These are phyloP conservation scores for Conomelus anceps DNA, from an alignment of 2,888 invertebrate species.

Conservation along the genomic window DNA sequence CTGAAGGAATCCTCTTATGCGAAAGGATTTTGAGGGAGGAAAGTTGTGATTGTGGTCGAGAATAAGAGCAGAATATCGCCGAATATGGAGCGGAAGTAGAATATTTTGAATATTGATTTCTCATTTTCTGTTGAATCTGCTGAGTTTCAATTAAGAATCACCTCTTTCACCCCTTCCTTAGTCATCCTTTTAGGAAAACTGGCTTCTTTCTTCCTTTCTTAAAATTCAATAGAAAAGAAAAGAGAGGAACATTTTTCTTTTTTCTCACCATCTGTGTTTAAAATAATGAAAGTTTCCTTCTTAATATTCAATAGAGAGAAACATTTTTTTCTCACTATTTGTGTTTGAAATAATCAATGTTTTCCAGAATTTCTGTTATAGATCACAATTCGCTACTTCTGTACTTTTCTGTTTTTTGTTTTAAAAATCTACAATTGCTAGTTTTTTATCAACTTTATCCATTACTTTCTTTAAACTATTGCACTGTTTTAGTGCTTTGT, in stretches of 20 bases:
- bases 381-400: too few relatives aligned
- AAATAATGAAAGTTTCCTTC: too few relatives aligned
- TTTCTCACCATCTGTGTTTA: slow-evolving; percentile 7
- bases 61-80: neutral
- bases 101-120: neutral
- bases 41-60: neutral
- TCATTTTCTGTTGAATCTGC: neutral
- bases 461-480: too few relatives aligned
- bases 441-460: too few relatives aligned
- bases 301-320: too few relatives aligned
- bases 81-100: neutral
- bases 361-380: too few relatives aligned
- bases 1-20: neutral
- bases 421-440: too few relatives aligned
- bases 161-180: neutral
- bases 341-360: too few relatives aligned
- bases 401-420: too few relatives aligned
- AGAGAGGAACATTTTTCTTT: slow-evolving; percentile 11
- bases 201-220: too few relatives aligned
- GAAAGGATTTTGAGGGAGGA: neutral
- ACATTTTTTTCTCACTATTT: too few relatives aligned
- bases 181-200: neutral
- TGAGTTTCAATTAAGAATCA: neutral
- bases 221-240: slow-evolving; percentile 10
- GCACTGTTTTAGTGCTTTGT: too few relatives aligned